A percentile compares a stretch with the other conserved stretches of the same genome.
Conservation (phyloP, 2,888 invertebrate species). For the Pheosia tremula region DNA sequence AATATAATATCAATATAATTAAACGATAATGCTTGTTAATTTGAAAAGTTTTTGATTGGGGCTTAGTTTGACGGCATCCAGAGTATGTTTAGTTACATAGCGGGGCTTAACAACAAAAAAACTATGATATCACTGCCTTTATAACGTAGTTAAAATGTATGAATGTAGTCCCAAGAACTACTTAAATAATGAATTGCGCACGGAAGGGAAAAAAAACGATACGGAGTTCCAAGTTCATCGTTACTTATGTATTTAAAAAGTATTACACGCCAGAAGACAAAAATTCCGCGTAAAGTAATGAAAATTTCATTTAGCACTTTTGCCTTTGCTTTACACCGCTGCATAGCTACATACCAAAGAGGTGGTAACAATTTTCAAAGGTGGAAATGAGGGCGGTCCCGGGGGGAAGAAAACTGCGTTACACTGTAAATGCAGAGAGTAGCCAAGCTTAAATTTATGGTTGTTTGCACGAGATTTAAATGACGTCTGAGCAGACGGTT, state of each 20-base stretch:
- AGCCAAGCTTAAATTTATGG: constrained; percentile 41
- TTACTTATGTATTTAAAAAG: constrained; percentile 19
- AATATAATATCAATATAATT: no score
- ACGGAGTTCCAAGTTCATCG: neutral
- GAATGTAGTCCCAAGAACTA: neutral
- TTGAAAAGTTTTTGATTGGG: no score
- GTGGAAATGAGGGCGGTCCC: constrained; percentile 55
- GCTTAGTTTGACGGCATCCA: no score
- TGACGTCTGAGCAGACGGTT: constrained; percentile 20
- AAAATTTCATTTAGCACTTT: constrained; percentile 52
- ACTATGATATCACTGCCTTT: neutral
- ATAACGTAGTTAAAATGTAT: neutral
- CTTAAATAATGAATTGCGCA: no score
- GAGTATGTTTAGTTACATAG: neutral
- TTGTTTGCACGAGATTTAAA: constrained; percentile 33
- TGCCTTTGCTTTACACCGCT: constrained; percentile 44
- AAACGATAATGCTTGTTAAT: no score
- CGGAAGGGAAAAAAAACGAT: no score
- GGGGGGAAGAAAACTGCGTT: constrained; percentile 54
- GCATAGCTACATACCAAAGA: constrained; percentile 41
- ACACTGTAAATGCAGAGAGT: constrained; percentile 49
- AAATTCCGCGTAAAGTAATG: constrained; percentile 41
- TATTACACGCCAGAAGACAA: constrained; percentile 24
- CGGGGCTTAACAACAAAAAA: neutral
- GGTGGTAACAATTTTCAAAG: constrained; percentile 64